Evolutionary conservation across 2,888 invertebrate genomes (phyloP), one percentile per base, ranked within the genome.

Genomic region (Cryptus viduatorius): DNA sequence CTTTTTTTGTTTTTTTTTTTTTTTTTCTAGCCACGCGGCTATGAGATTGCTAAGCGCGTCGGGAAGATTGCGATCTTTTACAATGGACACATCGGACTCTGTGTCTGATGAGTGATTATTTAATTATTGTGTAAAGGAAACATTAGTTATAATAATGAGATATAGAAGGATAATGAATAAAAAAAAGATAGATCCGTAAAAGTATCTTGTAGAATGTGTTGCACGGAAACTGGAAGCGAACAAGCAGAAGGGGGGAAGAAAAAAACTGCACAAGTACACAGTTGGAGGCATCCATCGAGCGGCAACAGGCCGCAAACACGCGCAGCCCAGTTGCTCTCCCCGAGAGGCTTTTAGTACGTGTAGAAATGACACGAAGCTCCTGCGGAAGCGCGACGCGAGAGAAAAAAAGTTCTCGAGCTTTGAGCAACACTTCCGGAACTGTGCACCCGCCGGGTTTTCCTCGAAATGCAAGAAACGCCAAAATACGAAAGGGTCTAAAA

Each of bases 361-460:
- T 42, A 87, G 89, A 91, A 90, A 91, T 88, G 89, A 88, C 88
- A 89, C 90, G 89, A 90, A 56, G 87, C 83, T 88, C 78, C 86
- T 84, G 83, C 82, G 86, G 88, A 90, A 89, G 91, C 89, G 90
- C 89, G 88, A 91, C 89, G 89, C 89, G 89, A 5, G 24, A 56
- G 24, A 56, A 90, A 89, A 91, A 91, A 91, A 91, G 88, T 89
- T 90, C 88, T 91, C 88, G 87, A 89, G 88, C 82, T 86, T 87
- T 87, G 80, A 67, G 19, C 16, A 46, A 67, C 2, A n/a, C 37
- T 37, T 64, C n/a, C 29, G 31, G 12, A 37, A 48, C 12, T 0
- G 48, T 1, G 48, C 48, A 3, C n/a, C n/a, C 48, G 8, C n/a
- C 10, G 3, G 48, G 8, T 48, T 24, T 59, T 29, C 0, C 12